Conservation (phyloP, 2,888 invertebrate genomes). For the Brachyptera risi region DNA sequence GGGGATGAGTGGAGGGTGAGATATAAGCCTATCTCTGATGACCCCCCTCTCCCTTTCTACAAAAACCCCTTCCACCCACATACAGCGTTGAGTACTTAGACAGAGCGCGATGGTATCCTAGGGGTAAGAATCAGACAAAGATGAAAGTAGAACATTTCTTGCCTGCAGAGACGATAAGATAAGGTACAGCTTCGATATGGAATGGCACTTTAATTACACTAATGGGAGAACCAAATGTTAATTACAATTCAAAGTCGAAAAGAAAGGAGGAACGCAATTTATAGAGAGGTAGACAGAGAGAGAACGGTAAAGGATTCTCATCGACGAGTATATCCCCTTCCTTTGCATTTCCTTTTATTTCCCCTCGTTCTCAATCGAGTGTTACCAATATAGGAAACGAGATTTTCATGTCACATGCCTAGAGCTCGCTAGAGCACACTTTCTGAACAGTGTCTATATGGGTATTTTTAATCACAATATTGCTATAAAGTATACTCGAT, state of each 20-base stretch:
- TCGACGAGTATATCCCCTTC: slow-evolving; percentile 26
- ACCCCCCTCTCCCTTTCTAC: slow-evolving; percentile 1
- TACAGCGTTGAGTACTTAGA: slow-evolving; percentile 19
- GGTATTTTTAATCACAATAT: slow-evolving; percentile 27
- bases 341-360: slow-evolving; percentile 11
- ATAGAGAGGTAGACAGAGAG: slow-evolving; percentile 45
- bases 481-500: slow-evolving; percentile 19
- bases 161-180: slow-evolving; percentile 46
- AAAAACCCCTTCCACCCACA: not conserved
- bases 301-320: slow-evolving; percentile 24
- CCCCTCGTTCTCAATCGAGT: slow-evolving; percentile 7
- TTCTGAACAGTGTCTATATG: slow-evolving; percentile 9
- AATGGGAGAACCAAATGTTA: slow-evolving; percentile 72
- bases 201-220: slow-evolving; percentile 72
- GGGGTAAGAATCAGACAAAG: slow-evolving; percentile 7
- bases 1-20: slow-evolving; percentile 11
- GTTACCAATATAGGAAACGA: slow-evolving; percentile 18
- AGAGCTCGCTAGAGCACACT: slow-evolving; percentile 4
- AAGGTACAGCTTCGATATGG: slow-evolving; percentile 54
- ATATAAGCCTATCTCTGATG: slow-evolving; percentile 1
- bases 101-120: slow-evolving; percentile 6
- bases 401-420: slow-evolving; percentile 20
- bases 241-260: slow-evolving; percentile 66
- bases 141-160: slow-evolving; percentile 33
- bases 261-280: slow-evolving; percentile 45